Percentiles rank a stretch among this genome's conserved stretches.
phyloP scores from a whole-genome alignment of 2,113 vertebrate species.

The Peromyscus polionotus region DNA sequence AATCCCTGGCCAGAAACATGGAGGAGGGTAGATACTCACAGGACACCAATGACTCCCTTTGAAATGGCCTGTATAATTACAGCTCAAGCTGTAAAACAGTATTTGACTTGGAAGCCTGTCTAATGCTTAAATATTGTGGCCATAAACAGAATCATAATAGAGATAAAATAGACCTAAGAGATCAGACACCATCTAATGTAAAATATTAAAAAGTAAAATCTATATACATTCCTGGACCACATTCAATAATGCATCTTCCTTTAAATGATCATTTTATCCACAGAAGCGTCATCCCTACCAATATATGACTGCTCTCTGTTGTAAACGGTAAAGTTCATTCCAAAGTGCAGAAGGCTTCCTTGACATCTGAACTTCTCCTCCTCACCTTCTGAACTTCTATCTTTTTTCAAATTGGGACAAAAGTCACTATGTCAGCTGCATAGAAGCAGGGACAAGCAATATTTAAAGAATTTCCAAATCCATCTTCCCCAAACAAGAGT shows the following conservation, averaged over 20 bases:
- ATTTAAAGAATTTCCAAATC: slow-evolving; percentile 64
- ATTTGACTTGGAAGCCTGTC: slow-evolving; percentile 68
- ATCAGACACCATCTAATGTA: slow-evolving; percentile 79
- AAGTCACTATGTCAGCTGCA: slow-evolving; percentile 53
- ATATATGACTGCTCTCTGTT: slow-evolving; percentile 60
- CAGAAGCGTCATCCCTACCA: slow-evolving; percentile 54
- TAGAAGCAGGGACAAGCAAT: slow-evolving; percentile 52
- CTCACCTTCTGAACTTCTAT: slow-evolving; percentile 47
- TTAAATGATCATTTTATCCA: slow-evolving; percentile 76
- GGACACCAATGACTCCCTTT: background rate
- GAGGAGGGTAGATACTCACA: background rate
- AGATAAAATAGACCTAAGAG: slow-evolving; percentile 82
- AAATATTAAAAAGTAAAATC: slow-evolving; percentile 84
- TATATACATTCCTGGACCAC: slow-evolving; percentile 72
- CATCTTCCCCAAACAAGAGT: slow-evolving; percentile 32
- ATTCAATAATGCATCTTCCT: slow-evolving; percentile 76
- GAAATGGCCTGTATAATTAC: slow-evolving; percentile 32
- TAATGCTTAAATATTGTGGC: slow-evolving; percentile 79
- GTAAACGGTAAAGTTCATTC: slow-evolving; percentile 64
- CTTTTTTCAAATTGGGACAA: slow-evolving; percentile 41
- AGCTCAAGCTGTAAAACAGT: slow-evolving; percentile 75
- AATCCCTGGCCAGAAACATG: slow-evolving; percentile 54
- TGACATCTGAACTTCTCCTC: background rate
- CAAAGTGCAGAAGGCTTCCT: slow-evolving; percentile 47
- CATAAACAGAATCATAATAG: slow-evolving; percentile 82